A percentile compares a stretch with the other conserved stretches of the same genome.
These are phyloP conservation scores for Pararge aegeria DNA, from an alignment of 1,140 invertebrate species.

Conservation along the genomic window DNA sequence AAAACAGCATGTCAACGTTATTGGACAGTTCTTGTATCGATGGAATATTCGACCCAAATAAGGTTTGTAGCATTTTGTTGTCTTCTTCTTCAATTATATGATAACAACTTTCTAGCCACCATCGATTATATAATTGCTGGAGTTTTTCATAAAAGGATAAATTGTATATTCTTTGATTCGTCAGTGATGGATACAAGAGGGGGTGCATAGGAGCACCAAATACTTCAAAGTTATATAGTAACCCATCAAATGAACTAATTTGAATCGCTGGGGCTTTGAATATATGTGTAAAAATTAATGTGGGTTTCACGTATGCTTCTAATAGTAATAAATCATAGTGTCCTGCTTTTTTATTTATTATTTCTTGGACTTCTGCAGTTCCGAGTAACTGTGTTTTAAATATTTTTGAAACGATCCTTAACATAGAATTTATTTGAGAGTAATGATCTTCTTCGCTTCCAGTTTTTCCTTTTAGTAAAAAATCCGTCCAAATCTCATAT, in stretches of 20 bases:
- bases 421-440: not conserved
- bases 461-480: not conserved
- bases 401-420: not conserved
- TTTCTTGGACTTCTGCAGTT: constrained; percentile 36
- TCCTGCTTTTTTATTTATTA: constrained; percentile 42
- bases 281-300: constrained; percentile 52
- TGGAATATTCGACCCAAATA: constrained; percentile 62
- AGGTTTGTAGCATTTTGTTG: constrained; percentile 48
- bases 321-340: constrained; percentile 56
- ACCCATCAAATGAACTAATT: constrained; percentile 48
- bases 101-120: constrained; percentile 17
- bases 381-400: constrained; percentile 13
- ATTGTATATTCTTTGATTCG: constrained; percentile 37
- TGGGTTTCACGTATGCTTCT: constrained; percentile 37
- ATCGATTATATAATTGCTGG: constrained; percentile 34
- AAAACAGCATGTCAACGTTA: constrained; percentile 77
- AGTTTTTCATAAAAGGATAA: constrained; percentile 49
- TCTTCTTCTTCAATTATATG: constrained; percentile 31
- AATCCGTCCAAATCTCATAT: constrained; percentile 36
- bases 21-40: constrained; percentile 59
- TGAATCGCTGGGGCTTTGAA: constrained; percentile 63
- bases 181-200: constrained; percentile 61
- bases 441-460: not conserved
- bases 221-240: constrained; percentile 32
- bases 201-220: constrained; percentile 69